phyloP scores from a whole-genome alignment of 2,888 invertebrate genomes.

The Leucophenga maculata region DNA sequence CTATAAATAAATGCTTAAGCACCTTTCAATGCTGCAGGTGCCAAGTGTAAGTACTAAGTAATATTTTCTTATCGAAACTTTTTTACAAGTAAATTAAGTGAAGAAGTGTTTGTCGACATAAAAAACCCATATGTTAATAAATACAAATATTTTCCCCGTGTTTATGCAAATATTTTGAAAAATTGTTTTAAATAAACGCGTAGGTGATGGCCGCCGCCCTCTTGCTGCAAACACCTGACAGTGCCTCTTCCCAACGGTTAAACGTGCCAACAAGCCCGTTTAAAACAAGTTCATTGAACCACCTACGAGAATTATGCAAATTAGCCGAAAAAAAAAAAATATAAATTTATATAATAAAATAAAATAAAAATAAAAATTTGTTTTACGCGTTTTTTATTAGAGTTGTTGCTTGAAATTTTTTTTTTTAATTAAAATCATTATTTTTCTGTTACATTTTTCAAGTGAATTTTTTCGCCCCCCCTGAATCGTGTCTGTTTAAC shows the following conservation, averaged over 20 bases:
- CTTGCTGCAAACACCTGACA: constrained; percentile 28
- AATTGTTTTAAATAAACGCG: constrained; percentile 57
- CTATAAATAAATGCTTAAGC: too few relatives aligned
- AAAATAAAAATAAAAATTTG: constrained; percentile 49
- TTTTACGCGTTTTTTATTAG: not conserved
- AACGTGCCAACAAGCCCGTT: not conserved
- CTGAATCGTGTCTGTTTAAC: constrained; percentile 30
- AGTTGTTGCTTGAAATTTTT: not conserved
- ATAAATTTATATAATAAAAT: constrained; percentile 29
- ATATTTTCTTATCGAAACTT: too few relatives aligned
- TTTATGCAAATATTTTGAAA: constrained; percentile 56
- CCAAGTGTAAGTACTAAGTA: too few relatives aligned
- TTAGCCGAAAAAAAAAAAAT: constrained; percentile 46
- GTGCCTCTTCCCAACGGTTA: constrained; percentile 7
- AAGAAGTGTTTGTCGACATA: too few relatives aligned
- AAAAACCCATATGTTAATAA: too few relatives aligned
- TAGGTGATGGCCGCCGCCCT: constrained; percentile 42
- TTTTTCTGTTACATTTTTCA: constrained; percentile 2
- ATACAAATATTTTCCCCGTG: too few relatives aligned
- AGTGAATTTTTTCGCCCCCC: constrained; percentile 5
- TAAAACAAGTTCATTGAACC: constrained; percentile 61
- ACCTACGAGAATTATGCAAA: constrained; percentile 64
- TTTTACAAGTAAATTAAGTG: too few relatives aligned
- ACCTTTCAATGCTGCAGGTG: too few relatives aligned
- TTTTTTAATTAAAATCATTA: constrained; percentile 2